Percentiles rank a stretch among this genome's conserved stretches.
Evolutionary conservation across 2,888 invertebrate genomes (phyloP).

Genomic region (Helleia helle): DNA sequence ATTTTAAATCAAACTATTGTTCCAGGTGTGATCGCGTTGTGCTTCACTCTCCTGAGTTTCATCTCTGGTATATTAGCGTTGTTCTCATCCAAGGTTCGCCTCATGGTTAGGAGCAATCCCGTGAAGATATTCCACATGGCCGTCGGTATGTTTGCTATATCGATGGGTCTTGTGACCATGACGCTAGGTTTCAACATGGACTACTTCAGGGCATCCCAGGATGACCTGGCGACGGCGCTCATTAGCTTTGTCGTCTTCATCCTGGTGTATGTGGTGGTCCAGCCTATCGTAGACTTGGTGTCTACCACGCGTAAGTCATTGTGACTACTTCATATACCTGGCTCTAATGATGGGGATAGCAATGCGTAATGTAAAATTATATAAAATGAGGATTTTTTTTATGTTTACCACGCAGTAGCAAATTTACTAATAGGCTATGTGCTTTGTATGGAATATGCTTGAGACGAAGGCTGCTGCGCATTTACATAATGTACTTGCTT

Average conservation of each 20-base stretch:
- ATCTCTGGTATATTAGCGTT: conserved; percentile 63
- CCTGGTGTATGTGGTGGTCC: conserved; percentile 43
- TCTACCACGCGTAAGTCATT: conserved; percentile 41
- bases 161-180: conserved; percentile 65
- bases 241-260: conserved; percentile 47
- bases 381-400: no score
- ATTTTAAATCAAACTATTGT: no score
- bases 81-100: conserved; percentile 64
- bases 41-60: conserved; percentile 55
- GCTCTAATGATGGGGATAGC: conserved; percentile 44
- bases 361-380: conserved; percentile 28
- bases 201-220: conserved; percentile 38
- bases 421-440: no score
- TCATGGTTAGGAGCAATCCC: conserved; percentile 58
- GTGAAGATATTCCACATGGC: conserved; percentile 66
- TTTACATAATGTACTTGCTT: no score
- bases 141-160: conserved; percentile 62
- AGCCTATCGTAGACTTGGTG: conserved; percentile 50
- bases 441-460: no score
- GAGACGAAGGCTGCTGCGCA: no score
- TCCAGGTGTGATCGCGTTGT: conserved; percentile 66
- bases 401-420: no score
- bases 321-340: conserved; percentile 42
- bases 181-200: conserved; percentile 56
- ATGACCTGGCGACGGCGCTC: conserved; percentile 42